These are phyloP conservation scores for Ceratoteleas bidentatus DNA, from an alignment of 1,140 invertebrate species.

Conservation along the genomic window DNA sequence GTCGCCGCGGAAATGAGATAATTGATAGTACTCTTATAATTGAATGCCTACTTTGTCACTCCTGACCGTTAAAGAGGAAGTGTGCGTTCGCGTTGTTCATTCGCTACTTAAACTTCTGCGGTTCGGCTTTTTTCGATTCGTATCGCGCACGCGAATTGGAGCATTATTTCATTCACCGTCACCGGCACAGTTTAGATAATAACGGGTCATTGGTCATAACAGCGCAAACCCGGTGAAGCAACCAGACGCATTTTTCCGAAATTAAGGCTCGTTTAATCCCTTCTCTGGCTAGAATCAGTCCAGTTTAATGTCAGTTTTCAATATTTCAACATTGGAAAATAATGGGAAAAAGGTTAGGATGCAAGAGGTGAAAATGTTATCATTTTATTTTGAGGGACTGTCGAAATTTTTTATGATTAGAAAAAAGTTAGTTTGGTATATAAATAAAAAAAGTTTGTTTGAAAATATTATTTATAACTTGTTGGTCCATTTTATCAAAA, in stretches of 20 bases:
- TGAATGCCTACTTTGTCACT: slow-evolving; percentile 65
- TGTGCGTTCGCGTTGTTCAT: slow-evolving; percentile 53
- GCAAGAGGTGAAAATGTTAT: no score
- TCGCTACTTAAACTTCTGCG: slow-evolving; percentile 46
- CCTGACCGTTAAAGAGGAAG: slow-evolving; percentile 65
- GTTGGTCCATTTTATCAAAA: no score
- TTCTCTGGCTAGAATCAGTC: not conserved
- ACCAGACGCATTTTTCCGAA: not conserved
- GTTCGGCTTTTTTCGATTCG: slow-evolving; percentile 47
- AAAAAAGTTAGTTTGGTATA: no score
- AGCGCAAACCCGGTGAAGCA: not conserved
- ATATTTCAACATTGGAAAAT: no score
- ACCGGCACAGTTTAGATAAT: slow-evolving; percentile 30
- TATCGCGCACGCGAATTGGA: slow-evolving; percentile 40
- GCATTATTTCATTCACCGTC: slow-evolving; percentile 30
- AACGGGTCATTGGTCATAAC: slow-evolving; percentile 12
- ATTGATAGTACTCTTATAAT: slow-evolving; percentile 64
- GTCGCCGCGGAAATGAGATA: slow-evolving; percentile 60
- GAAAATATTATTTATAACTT: no score
- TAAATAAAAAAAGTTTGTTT: no score
- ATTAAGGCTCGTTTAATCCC: not conserved
- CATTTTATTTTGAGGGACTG: no score
- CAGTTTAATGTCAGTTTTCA: no score
- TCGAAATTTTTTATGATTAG: no score
- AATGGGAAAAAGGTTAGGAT: no score